These are phyloP conservation scores for Rhopalosiphum padi DNA, from an alignment of 1,140 invertebrate genomes.

Conservation along the genomic window DNA sequence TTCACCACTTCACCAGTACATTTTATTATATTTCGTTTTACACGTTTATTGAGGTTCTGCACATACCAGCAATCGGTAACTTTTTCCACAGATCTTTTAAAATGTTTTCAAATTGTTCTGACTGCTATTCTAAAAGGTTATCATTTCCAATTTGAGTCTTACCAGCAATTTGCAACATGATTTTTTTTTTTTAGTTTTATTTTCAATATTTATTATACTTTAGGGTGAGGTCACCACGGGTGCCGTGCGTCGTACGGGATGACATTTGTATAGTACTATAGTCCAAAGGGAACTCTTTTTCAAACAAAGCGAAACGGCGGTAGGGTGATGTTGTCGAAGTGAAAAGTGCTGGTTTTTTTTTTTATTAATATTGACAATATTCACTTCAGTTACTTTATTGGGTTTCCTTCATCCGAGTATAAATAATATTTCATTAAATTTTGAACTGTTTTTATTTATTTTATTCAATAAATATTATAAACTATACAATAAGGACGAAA, in stretches of 20 bases:
- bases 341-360: background rate
- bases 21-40: too few relatives aligned
- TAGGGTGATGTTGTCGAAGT: background rate
- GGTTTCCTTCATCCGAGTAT: background rate
- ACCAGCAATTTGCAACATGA: background rate
- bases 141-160: background rate
- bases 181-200: background rate
- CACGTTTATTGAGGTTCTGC: too few relatives aligned
- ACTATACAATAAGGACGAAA: background rate
- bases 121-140: background rate
- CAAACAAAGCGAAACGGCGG: background rate
- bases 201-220: background rate
- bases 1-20: too few relatives aligned
- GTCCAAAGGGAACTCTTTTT: background rate
- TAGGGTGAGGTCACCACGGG: background rate
- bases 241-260: background rate
- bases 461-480: background rate
- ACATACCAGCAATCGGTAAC: too few relatives aligned
- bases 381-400: background rate
- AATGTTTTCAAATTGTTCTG: background rate
- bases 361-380: slow-evolving; percentile 18
- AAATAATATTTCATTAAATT: background rate
- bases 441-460: background rate
- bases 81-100: background rate
- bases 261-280: background rate